phyloP scores from a whole-genome alignment of 30 jellyfish, hydroid and myxozoan species.

The Aurelia aurita region DNA sequence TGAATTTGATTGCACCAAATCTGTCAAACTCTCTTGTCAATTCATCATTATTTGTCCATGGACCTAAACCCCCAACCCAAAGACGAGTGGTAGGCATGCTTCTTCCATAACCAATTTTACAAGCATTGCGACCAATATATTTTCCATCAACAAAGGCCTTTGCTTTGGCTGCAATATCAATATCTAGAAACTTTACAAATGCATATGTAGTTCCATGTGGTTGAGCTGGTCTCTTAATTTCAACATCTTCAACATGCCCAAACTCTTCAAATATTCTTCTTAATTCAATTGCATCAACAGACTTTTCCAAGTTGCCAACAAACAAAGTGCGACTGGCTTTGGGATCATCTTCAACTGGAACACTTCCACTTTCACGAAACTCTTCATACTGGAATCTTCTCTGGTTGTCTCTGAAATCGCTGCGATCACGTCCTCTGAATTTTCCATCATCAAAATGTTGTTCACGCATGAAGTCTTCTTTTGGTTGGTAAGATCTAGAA shows the following conservation, averaged over 20 bases:
- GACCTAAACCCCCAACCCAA: constrained; percentile 99
- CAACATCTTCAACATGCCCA: constrained; percentile 97
- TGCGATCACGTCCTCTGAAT: constrained; percentile 75
- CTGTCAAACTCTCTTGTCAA: constrained; percentile 97
- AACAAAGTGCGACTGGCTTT: constrained; percentile 97
- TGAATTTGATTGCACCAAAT: constrained; percentile 92
- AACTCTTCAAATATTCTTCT: constrained; percentile 84
- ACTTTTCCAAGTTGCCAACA: constrained; percentile 91
- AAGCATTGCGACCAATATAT: constrained; percentile 82
- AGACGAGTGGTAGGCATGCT: constrained; percentile 90
- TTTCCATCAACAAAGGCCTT: constrained; percentile 83
- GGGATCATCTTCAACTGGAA: constrained; percentile 85
- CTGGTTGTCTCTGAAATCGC: constrained; percentile 53
- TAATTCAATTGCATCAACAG: constrained; percentile 79
- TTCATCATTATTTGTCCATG: constrained; percentile 91
- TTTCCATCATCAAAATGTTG: constrained; percentile 66
- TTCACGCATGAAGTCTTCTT: constrained; percentile 62
- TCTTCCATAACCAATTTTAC: constrained; percentile 97
- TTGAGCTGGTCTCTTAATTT: constrained; percentile 92
- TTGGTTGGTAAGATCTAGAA: constrained; percentile 49
- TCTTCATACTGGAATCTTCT: constrained; percentile 58
- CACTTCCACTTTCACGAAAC: constrained; percentile 58
- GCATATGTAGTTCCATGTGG: constrained; percentile 97
- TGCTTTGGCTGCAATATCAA: constrained; percentile 95
- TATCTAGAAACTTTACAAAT: constrained; percentile 85